These are phyloP conservation scores for Neocrepidodera transversa DNA, from an alignment of 2,888 invertebrate species.

Conservation along the genomic window DNA sequence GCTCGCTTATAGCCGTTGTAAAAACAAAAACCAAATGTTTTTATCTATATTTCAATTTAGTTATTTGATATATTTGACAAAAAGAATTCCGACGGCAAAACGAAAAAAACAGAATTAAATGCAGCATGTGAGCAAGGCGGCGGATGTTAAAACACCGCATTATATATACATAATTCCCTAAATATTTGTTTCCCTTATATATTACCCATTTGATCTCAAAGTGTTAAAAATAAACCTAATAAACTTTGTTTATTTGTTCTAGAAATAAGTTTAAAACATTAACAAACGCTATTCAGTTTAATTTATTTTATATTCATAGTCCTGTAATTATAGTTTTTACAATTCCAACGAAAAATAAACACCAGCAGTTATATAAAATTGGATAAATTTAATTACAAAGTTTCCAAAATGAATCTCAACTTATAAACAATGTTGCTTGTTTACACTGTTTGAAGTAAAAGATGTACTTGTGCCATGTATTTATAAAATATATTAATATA, in stretches of 20 bases:
- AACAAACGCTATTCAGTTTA: conserved; percentile 33
- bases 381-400: conserved; percentile 18
- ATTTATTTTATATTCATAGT: conserved; percentile 34
- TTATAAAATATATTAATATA: conserved; percentile 1
- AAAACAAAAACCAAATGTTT: conserved; percentile 27
- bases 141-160: conserved; percentile 52
- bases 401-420: not conserved
- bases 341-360: conserved; percentile 33
- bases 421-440: conserved; percentile 17
- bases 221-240: conserved; percentile 49
- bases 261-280: conserved; percentile 53
- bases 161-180: conserved; percentile 50
- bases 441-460: not conserved
- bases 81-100: conserved; percentile 14
- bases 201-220: conserved; percentile 38
- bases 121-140: conserved; percentile 52
- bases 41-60: conserved; percentile 26
- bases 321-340: conserved; percentile 33
- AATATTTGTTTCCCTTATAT: conserved; percentile 55
- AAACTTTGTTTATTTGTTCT: conserved; percentile 54
- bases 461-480: not conserved
- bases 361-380: conserved; percentile 17
- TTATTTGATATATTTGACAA: conserved; percentile 26
- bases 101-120: conserved; percentile 14
- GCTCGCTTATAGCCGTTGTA: conserved; percentile 1